Evolutionary conservation across 2,888 invertebrate genomes (phyloP).

Genomic region (Cryptosula pallasiana): DNA sequence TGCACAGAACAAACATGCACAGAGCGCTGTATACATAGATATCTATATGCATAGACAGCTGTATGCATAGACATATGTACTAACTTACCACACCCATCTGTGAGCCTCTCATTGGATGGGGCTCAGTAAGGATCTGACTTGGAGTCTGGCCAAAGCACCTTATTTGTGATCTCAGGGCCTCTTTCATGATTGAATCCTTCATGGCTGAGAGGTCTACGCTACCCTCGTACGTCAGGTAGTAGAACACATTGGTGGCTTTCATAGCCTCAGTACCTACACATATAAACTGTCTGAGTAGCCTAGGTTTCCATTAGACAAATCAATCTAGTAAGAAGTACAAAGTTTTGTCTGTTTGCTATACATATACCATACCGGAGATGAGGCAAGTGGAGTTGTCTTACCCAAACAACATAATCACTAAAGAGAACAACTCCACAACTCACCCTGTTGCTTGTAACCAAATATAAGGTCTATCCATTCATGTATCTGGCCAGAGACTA

Average conservation of each 20-base stretch:
- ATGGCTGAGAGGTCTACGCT: slow-evolving; percentile 87
- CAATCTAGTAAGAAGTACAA: too few relatives aligned
- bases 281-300: too few relatives aligned
- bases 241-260: slow-evolving; percentile 96
- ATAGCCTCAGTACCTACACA: slow-evolving; percentile 84
- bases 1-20: too few relatives aligned
- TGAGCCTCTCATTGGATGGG: slow-evolving; percentile 93
- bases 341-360: too few relatives aligned
- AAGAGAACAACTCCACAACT: not conserved
- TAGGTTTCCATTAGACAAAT: too few relatives aligned
- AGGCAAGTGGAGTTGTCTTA: not conserved
- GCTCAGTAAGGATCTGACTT: slow-evolving; percentile 92
- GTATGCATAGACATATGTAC: too few relatives aligned
- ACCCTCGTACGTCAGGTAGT: slow-evolving; percentile 98
- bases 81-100: slow-evolving; percentile 82
- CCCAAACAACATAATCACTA: too few relatives aligned
- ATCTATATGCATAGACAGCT: too few relatives aligned
- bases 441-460: slow-evolving; percentile 96
- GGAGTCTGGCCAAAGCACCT: slow-evolving; percentile 98
- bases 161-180: slow-evolving; percentile 67
- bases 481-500: slow-evolving; percentile 97
- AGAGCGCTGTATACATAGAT: too few relatives aligned
- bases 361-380: too few relatives aligned
- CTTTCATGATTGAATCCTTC: slow-evolving; percentile 64
- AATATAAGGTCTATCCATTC: slow-evolving; percentile 99